Evolutionary conservation across 2,113 vertebrate species (phyloP).

Genomic region (Arenaria interpres): DNA sequence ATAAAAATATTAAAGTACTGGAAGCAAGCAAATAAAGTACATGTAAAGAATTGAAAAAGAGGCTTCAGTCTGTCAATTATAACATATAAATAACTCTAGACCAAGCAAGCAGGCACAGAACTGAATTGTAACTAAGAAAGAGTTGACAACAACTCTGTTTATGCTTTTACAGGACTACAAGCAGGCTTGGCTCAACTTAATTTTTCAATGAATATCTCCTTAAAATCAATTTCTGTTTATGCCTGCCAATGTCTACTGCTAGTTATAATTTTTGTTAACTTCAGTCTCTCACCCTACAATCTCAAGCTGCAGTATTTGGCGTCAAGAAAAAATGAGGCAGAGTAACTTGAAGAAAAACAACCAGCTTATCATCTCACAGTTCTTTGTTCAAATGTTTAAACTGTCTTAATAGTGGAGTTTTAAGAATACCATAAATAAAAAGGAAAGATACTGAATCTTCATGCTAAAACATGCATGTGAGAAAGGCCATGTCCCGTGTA

Average conservation of each 20-base stretch:
- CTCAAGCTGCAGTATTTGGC: not conserved
- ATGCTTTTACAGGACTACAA: not conserved
- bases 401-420: not conserved
- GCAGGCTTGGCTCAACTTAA: not conserved
- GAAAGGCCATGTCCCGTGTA: not conserved
- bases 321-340: not conserved
- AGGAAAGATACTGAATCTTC: not conserved
- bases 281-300: not conserved
- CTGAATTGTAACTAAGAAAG: not conserved
- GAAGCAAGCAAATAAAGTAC: not conserved
- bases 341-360: not conserved
- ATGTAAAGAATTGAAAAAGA: not conserved
- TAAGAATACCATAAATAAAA: not conserved
- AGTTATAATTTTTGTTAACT: not conserved
- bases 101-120: not conserved
- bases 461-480: not conserved
- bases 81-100: not conserved
- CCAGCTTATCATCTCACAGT: accelerated
- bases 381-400: not conserved
- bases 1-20: not conserved
- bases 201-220: not conserved
- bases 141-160: not conserved
- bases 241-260: not conserved
- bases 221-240: not conserved
- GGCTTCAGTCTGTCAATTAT: not conserved